phyloP scores from a whole-genome alignment of 1,140 invertebrate genomes.

The Gyrodactylus bullatarudis region DNA sequence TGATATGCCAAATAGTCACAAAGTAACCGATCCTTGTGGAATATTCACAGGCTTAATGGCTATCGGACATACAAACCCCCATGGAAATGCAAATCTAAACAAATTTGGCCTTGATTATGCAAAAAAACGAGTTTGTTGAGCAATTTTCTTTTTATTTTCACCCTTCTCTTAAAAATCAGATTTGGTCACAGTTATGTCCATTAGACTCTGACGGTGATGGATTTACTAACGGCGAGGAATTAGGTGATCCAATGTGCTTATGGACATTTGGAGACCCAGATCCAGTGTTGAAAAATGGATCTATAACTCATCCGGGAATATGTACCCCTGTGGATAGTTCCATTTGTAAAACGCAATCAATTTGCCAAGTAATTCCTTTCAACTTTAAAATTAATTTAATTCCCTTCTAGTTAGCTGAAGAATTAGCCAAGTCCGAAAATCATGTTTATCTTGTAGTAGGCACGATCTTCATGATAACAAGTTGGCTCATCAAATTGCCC shows the following conservation, averaged over 20 bases:
- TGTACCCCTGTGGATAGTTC: background rate
- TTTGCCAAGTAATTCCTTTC: background rate
- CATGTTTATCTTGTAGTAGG: background rate
- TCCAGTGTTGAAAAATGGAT: background rate
- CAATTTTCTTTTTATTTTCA: background rate
- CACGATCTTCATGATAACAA: background rate
- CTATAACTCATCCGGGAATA: conserved; percentile 1
- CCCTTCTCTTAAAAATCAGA: no score
- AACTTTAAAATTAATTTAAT: background rate
- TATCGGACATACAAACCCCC: background rate
- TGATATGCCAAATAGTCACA: background rate
- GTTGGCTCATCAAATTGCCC: background rate
- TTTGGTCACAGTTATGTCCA: conserved; percentile 8
- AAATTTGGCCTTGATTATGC: background rate
- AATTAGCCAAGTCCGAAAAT: background rate
- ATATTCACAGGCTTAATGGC: background rate
- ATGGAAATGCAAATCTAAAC: background rate
- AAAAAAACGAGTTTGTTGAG: background rate
- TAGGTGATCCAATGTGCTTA: conserved; percentile 11
- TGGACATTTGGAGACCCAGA: conserved; percentile 8
- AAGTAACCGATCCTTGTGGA: background rate
- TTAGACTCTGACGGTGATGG: conserved; percentile 12
- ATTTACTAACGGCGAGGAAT: conserved; percentile 11
- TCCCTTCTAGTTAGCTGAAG: background rate
- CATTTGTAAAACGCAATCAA: background rate